Evolutionary conservation across 2,888 invertebrate genomes (phyloP).

Genomic region (Incurvaria masculella): DNA sequence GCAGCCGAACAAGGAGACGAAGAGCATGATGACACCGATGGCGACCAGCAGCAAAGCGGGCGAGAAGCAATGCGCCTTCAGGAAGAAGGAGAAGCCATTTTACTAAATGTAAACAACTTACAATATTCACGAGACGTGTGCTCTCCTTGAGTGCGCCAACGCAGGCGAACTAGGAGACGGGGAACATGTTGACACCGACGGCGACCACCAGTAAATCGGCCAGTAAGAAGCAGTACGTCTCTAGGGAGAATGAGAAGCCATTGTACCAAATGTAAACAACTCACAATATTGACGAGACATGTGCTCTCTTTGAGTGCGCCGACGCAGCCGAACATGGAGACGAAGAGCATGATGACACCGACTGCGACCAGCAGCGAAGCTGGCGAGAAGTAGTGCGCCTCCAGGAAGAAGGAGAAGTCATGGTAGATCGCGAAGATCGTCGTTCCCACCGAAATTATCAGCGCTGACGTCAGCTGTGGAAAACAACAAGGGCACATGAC

Average conservation of each 20-base stretch:
- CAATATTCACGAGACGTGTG: slow-evolving; percentile 78
- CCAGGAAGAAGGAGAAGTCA: slow-evolving; percentile 74
- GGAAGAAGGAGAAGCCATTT: slow-evolving; percentile 73
- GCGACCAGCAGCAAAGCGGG: slow-evolving; percentile 82
- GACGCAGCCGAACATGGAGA: slow-evolving; percentile 88
- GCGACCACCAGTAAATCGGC: slow-evolving; percentile 81
- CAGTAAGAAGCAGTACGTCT: slow-evolving; percentile 73
- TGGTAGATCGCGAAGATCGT: slow-evolving; percentile 68
- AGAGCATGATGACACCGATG: slow-evolving; percentile 78
- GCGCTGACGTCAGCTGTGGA: slow-evolving; percentile 69
- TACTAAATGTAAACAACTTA: no score
- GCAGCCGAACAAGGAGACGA: slow-evolving; percentile 87
- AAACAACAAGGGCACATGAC: no score
- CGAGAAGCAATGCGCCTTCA: slow-evolving; percentile 73
- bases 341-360: slow-evolving; percentile 78
- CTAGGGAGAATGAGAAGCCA: slow-evolving; percentile 74
- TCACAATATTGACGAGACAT: slow-evolving; percentile 77
- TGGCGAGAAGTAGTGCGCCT: slow-evolving; percentile 74
- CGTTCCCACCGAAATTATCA: slow-evolving; percentile 69
- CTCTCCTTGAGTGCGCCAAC: slow-evolving; percentile 87
- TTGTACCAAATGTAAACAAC: slow-evolving; percentile 21
- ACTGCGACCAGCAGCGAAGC: slow-evolving; percentile 80
- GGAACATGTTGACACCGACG: slow-evolving; percentile 78
- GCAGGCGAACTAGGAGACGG: slow-evolving; percentile 87
- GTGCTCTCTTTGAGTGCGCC: slow-evolving; percentile 88